phyloP scores from a whole-genome alignment of 1,140 invertebrate species.

The Atta colombica region DNA sequence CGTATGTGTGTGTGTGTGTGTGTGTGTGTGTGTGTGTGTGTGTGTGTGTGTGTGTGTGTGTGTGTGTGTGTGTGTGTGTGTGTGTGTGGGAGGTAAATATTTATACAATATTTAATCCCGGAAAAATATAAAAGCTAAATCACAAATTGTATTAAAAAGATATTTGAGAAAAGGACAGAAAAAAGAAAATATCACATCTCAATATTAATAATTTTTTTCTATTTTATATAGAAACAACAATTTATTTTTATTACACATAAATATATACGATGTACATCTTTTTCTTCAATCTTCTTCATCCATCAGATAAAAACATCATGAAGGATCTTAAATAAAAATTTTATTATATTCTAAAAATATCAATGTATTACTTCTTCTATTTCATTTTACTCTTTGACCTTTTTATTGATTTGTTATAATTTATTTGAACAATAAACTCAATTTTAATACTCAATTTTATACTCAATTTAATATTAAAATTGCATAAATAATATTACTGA shows the following conservation, averaged over 20 bases:
- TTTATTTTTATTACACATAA: conserved; percentile 4
- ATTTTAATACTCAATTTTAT: background rate
- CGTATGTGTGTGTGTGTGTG: background rate
- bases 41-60: too few species aligned
- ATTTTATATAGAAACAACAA: background rate
- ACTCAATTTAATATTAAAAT: conserved; percentile 5
- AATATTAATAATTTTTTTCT: background rate
- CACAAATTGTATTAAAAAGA: background rate
- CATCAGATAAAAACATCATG: background rate
- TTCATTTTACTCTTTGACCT: background rate
- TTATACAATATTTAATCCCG: conserved; percentile 5
- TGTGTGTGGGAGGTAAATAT: background rate
- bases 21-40: too few species aligned
- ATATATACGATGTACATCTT: background rate
- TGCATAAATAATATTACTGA: background rate
- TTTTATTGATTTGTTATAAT: background rate
- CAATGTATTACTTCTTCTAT: background rate
- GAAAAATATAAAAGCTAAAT: conserved; percentile 1
- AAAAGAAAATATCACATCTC: background rate
- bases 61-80: too few species aligned
- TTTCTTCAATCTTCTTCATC: background rate
- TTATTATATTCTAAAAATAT: background rate
- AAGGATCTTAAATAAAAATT: conserved; percentile 3
- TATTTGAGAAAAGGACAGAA: background rate
- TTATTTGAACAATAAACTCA: conserved; percentile 10